Percentiles rank a stretch among this genome's conserved stretches.
Conservation (phyloP, 1,140 invertebrate genomes). For the Zaprionus nigranus region DNA sequence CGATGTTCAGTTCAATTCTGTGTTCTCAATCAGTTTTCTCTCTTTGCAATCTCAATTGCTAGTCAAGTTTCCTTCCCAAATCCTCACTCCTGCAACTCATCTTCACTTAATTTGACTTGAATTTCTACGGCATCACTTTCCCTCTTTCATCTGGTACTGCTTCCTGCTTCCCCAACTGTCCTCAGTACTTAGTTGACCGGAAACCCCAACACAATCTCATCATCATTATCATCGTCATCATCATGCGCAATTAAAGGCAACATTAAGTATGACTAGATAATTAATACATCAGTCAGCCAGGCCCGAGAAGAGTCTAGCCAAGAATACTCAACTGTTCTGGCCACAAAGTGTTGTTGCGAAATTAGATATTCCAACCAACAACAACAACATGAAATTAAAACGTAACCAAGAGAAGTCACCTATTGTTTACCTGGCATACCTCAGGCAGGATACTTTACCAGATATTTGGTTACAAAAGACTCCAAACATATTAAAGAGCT, state of each 20-base stretch:
- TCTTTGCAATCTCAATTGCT: too few species aligned
- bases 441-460: background rate
- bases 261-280: slow-evolving; percentile 44
- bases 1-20: too few species aligned
- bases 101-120: background rate
- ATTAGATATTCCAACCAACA: slow-evolving; percentile 4
- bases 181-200: slow-evolving; percentile 20
- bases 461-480: slow-evolving; percentile 3
- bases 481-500: background rate
- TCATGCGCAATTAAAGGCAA: slow-evolving; percentile 29
- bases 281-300: slow-evolving; percentile 29
- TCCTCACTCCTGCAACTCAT: background rate
- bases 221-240: background rate
- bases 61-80: too few species aligned
- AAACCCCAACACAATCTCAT: slow-evolving; percentile 25
- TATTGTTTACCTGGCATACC: background rate
- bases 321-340: background rate
- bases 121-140: slow-evolving; percentile 6
- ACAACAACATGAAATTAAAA: background rate
- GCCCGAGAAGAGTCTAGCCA: background rate
- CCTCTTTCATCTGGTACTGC: background rate
- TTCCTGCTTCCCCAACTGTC: background rate
- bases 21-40: too few species aligned
- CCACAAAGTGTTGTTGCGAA: slow-evolving; percentile 7
- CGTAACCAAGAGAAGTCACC: background rate